These are phyloP conservation scores for Sebastes cheni DNA, from an alignment of 2,797 vertebrate species.

Conservation along the genomic window DNA sequence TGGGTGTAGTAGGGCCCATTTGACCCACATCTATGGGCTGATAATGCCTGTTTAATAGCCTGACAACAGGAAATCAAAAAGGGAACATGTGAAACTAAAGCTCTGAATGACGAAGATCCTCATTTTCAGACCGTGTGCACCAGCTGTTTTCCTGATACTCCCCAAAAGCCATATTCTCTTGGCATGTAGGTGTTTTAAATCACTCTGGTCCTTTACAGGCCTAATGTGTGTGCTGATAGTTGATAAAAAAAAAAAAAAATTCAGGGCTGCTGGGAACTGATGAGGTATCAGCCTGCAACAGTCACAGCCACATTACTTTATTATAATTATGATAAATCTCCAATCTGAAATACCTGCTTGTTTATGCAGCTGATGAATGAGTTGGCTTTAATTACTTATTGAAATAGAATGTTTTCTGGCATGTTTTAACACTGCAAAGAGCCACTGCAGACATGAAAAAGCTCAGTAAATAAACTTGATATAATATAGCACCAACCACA, in stretches of 20 bases:
- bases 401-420: constrained; percentile 44
- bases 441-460: constrained; percentile 4
- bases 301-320: constrained; percentile 38
- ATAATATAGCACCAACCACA: background rate
- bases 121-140: constrained; percentile 40
- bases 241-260: background rate
- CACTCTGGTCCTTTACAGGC: background rate
- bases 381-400: constrained; percentile 69
- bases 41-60: no score
- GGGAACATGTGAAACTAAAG: constrained; percentile 36
- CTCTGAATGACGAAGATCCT: constrained; percentile 51
- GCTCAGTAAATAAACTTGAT: constrained; percentile 4
- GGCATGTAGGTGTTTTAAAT: constrained; percentile 33
- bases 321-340: constrained; percentile 71
- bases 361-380: constrained; percentile 71
- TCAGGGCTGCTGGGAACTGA: constrained; percentile 12
- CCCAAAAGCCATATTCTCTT: constrained; percentile 29
- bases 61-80: constrained; percentile 22
- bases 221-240: constrained; percentile 13
- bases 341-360: constrained; percentile 53
- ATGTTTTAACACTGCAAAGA: constrained; percentile 28
- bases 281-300: constrained; percentile 21
- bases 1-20: no score
- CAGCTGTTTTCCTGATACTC: constrained; percentile 43
- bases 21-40: no score